Evolutionary conservation across 2,113 vertebrate species (phyloP).

Genomic region (Rhinoptilus africanus): DNA sequence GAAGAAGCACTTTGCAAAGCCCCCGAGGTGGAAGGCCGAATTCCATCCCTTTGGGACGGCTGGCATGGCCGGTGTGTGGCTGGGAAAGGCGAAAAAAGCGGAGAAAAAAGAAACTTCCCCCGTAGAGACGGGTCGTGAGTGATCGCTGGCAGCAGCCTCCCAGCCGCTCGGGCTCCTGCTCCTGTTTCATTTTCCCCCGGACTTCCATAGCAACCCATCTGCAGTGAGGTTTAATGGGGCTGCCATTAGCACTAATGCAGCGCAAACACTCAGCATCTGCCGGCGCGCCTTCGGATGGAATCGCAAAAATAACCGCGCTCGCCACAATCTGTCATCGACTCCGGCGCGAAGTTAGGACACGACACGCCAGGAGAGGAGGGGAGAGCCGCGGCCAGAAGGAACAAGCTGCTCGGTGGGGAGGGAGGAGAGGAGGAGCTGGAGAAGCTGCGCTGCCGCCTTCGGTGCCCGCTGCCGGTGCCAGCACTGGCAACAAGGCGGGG

Average conservation of each 20-base stretch:
- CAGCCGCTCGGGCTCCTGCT: constrained; percentile 68
- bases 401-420: neutral
- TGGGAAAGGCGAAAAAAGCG: neutral
- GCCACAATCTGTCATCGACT: constrained; percentile 35
- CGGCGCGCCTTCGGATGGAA: constrained; percentile 76
- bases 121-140: constrained; percentile 22
- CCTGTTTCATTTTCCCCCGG: constrained; percentile 58
- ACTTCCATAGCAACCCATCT: constrained; percentile 87
- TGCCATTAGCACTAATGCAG: constrained; percentile 91
- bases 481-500: rapidly evolving
- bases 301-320: constrained; percentile 60
- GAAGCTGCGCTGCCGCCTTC: neutral
- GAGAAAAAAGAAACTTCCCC: neutral
- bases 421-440: neutral
- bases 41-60: neutral
- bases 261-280: constrained; percentile 87
- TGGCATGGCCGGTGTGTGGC: rapidly evolving
- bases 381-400: constrained; percentile 33
- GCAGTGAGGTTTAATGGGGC: constrained; percentile 83
- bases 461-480: neutral
- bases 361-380: neutral
- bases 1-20: neutral
- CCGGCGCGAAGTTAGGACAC: neutral
- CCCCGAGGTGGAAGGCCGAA: neutral
- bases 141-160: constrained; percentile 82